Evolutionary conservation across 1,140 invertebrate genomes (phyloP), one percentile per base, ranked within the genome.

Genomic region (Pomphorhynchus laevis): DNA sequence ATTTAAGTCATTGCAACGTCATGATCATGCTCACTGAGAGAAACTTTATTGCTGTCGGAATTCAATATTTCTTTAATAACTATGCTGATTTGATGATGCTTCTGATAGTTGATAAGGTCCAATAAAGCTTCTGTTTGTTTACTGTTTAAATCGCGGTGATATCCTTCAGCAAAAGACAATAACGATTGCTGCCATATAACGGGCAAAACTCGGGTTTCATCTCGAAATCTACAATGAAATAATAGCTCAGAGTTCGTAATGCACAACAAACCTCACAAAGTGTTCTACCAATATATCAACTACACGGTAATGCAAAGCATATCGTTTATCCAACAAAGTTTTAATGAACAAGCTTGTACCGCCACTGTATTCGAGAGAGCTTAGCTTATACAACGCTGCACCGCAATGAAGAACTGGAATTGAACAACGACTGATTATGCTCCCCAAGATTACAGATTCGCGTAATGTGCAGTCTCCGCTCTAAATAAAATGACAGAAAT

Each of bases 341-440:
- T 77, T 64, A 20, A 98, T 60, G 50, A 98, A 84, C 48, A 93
- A 79, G 36, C 76, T 86, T 57, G 74, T 91, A 1, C 82, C 76
- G n/a, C 84, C 82, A 35, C 68, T 75, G 51, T 95, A 95, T 45
- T 74, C 73, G 79, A 95, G 86, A 62, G 89, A 76, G 22, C 82
- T 79, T 44, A 98, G 76, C 62, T 60, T 50, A 27, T 57, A 49
- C 47, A 95, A 67, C 18, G 80, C 76, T 12, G 84, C 82, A 35
- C 75, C 72, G 1, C 82, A 86, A 57, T 95, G 82, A n/a, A 89
- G 60, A 38, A 89, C 69, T 3, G 86, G 84, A 33, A 98, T 76
- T 0, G 79, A 84, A 54, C 72, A 76, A 47, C 74, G 71, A 0
- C 69, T 67, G 22, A 95, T 51, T 1, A 95, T 71, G 27, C 79